Evolutionary conservation across 2,113 vertebrate genomes (phyloP).

Genomic region (Emberiza fucata): DNA sequence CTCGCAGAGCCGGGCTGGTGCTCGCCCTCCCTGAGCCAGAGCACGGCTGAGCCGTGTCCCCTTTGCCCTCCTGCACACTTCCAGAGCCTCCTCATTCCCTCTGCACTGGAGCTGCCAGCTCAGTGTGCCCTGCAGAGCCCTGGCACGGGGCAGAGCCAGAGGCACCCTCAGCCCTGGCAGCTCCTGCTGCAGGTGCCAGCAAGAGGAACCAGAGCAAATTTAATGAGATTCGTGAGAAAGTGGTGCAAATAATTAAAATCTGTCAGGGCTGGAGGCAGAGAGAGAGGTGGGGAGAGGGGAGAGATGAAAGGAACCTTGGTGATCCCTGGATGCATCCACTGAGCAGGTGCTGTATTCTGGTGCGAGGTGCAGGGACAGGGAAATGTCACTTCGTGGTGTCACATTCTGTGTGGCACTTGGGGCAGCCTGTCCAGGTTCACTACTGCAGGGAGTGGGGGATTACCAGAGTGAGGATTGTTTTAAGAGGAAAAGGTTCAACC

Average conservation of each 20-base stretch:
- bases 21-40: not conserved
- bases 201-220: not conserved
- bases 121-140: not conserved
- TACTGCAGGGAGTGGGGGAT: not conserved
- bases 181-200: not conserved
- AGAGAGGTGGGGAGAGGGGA: not conserved
- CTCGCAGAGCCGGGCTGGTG: accelerated
- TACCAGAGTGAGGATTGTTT: accelerated
- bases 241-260: not conserved
- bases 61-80: accelerated
- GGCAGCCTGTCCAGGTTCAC: not conserved
- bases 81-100: accelerated
- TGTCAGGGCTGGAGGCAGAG: not conserved
- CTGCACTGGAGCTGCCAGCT: not conserved
- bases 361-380: not conserved
- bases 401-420: accelerated
- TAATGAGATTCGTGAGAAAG: not conserved
- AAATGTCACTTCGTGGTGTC: not conserved
- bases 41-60: accelerated
- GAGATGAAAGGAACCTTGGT: not conserved
- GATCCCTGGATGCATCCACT: not conserved
- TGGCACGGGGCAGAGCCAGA: not conserved
- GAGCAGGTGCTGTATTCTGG: not conserved
- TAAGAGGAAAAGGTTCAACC: not conserved
- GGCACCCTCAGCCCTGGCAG: not conserved